Conservation (phyloP, 2,888 invertebrate species). For the Trisateles emortualis region DNA sequence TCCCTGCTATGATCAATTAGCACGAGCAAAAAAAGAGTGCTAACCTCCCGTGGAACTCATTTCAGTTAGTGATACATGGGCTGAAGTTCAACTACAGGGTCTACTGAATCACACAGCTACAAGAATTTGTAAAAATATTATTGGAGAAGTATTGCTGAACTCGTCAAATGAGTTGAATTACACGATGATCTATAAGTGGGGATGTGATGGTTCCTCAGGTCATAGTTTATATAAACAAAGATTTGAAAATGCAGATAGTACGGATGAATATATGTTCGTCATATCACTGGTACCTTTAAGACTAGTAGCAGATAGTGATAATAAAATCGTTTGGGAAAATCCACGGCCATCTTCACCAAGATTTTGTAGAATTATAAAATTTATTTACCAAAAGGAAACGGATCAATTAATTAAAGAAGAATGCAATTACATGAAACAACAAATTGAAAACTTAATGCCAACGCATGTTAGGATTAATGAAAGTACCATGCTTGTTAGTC, state of each 20-base stretch:
- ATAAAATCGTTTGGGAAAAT: neutral
- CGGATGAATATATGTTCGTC: neutral
- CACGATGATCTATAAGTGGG: constrained; percentile 13
- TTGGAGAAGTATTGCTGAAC: neutral
- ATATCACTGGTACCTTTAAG: neutral
- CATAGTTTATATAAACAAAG: neutral
- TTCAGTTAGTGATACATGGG: constrained; percentile 2
- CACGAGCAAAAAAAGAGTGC: constrained; percentile 6
- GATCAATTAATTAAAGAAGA: constrained; percentile 5
- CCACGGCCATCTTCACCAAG: constrained; percentile 7
- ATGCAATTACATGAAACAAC: neutral
- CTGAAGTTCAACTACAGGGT: constrained; percentile 10
- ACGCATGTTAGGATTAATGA: neutral
- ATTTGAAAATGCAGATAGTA: neutral
- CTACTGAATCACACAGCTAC: constrained; percentile 6
- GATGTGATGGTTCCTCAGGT: constrained; percentile 1
- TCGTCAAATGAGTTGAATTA: constrained; percentile 2
- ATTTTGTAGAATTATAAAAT: constrained; percentile 15
- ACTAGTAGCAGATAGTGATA: neutral
- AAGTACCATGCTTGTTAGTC: neutral
- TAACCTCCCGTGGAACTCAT: constrained; percentile 7
- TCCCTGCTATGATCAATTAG: constrained; percentile 12
- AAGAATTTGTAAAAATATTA: constrained; percentile 11
- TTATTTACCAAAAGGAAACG: constrained; percentile 15
- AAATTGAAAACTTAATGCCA: neutral